Evolutionary conservation across 2,113 vertebrate species (phyloP).

Genomic region (Promerops cafer): DNA sequence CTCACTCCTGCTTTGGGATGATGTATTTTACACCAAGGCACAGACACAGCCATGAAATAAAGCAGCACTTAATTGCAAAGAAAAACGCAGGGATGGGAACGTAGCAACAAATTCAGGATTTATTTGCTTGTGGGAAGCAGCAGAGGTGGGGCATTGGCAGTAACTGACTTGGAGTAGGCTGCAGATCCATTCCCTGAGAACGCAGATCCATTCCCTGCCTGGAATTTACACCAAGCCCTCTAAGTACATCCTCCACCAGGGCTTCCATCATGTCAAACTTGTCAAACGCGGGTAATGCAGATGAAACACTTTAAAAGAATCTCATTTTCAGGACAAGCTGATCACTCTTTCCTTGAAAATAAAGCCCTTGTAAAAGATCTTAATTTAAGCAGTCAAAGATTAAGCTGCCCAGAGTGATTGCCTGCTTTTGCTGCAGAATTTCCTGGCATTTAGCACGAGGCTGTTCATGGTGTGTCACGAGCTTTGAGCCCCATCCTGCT

Average conservation of each 20-base stretch:
- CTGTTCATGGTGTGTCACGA: not conserved
- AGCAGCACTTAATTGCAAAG: not conserved
- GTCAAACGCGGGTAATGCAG: conserved; percentile 39
- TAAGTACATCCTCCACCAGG: not conserved
- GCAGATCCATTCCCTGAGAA: conserved; percentile 3
- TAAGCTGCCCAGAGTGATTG: conserved; percentile 46
- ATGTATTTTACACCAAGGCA: not conserved
- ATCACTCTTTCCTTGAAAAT: conserved; percentile 49
- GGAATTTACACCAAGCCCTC: not conserved
- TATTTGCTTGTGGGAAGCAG: not conserved
- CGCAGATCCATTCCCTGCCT: not conserved
- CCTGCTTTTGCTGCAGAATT: not conserved
- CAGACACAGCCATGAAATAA: not conserved
- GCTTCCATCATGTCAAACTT: not conserved
- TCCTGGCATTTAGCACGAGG: not conserved
- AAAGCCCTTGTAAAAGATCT: conserved; percentile 57
- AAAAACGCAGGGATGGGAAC: not conserved
- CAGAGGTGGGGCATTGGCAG: not conserved
- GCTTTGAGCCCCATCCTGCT: not conserved
- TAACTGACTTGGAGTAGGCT: not conserved
- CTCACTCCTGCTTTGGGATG: not conserved
- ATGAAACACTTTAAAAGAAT: conserved; percentile 58
- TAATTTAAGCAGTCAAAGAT: conserved; percentile 51
- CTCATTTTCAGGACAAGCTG: conserved; percentile 56
- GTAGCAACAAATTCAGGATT: not conserved